Conservation (phyloP, 2,797 vertebrate genomes). For the Eremophila alpestris region DNA sequence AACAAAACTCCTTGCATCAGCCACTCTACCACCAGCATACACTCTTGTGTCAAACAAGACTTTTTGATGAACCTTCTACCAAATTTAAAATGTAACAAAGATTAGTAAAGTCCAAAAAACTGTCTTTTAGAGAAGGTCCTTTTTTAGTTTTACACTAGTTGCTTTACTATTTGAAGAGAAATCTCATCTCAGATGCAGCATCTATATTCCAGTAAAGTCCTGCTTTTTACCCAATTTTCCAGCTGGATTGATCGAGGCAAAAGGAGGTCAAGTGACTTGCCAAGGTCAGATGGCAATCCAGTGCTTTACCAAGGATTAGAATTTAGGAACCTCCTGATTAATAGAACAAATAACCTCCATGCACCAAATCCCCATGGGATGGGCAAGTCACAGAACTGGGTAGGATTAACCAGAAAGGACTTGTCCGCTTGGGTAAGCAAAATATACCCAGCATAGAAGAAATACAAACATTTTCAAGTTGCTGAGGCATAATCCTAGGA, state of each 20-base stretch:
- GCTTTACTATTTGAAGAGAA: slow-evolving; percentile 16
- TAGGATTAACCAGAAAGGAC: slow-evolving; percentile 68
- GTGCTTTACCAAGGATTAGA: slow-evolving; percentile 75
- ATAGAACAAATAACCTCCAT: slow-evolving; percentile 73
- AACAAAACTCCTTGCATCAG: slow-evolving; percentile 40
- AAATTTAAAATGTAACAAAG: background rate
- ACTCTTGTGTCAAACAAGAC: background rate
- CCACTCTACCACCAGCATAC: background rate
- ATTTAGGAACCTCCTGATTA: slow-evolving; percentile 74
- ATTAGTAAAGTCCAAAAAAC: background rate
- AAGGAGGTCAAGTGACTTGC: slow-evolving; percentile 72
- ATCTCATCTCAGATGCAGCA: slow-evolving; percentile 45
- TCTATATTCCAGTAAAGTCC: slow-evolving; percentile 62
- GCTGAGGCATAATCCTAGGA: slow-evolving; percentile 52
- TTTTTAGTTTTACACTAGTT: background rate
- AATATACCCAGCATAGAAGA: slow-evolving; percentile 64
- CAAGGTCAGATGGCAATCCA: slow-evolving; percentile 71
- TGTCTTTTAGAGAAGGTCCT: background rate
- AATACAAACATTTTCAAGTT: slow-evolving; percentile 72
- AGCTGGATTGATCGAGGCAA: slow-evolving; percentile 68
- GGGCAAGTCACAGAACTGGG: slow-evolving; percentile 64
- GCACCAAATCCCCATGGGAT: slow-evolving; percentile 68
- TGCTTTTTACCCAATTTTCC: slow-evolving; percentile 72
- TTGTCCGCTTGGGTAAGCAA: slow-evolving; percentile 71
- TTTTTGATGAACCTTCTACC: background rate